These are phyloP conservation scores for Dynastes hyllus DNA, from an alignment of 2,888 invertebrate genomes.

Conservation along the genomic window DNA sequence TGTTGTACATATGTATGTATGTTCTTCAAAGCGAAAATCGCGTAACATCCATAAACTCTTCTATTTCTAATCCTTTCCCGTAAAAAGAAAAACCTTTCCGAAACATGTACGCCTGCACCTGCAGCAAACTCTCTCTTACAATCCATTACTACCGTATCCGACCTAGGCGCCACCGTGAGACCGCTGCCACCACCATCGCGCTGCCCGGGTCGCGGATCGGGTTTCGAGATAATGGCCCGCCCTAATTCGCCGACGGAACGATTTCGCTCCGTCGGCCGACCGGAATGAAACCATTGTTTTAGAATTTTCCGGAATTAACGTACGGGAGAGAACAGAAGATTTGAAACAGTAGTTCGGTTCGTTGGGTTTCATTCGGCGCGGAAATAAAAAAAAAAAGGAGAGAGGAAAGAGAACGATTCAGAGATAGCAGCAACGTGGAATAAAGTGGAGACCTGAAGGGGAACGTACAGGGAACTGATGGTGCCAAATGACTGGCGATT, in stretches of 20 bases:
- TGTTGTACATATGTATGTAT: too few relatives aligned
- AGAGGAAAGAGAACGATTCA: background rate
- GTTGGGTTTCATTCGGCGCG: constrained; percentile 46
- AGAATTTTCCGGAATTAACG: constrained; percentile 66
- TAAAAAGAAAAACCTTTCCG: background rate
- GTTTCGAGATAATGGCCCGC: constrained; percentile 61
- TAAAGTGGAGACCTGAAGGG: too few relatives aligned
- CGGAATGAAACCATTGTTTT: constrained; percentile 66
- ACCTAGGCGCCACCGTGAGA: background rate
- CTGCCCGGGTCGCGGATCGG: constrained; percentile 55
- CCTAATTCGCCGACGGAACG: constrained; percentile 61
- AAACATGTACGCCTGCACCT: background rate
- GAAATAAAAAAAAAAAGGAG: constrained; percentile 1
- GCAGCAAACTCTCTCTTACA: constrained; percentile 21
- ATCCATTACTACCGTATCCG: background rate
- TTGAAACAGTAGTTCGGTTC: constrained; percentile 64
- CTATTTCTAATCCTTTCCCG: background rate
- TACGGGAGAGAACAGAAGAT: constrained; percentile 57
- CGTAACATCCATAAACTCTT: background rate
- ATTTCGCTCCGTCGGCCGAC: constrained; percentile 47
- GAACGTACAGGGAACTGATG: background rate
- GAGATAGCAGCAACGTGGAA: background rate
- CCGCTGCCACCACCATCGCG: background rate
- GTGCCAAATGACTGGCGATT: constrained; percentile 39
- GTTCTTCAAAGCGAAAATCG: background rate